phyloP scores from a whole-genome alignment of 2,113 vertebrate genomes.

The Scomber japonicus region DNA sequence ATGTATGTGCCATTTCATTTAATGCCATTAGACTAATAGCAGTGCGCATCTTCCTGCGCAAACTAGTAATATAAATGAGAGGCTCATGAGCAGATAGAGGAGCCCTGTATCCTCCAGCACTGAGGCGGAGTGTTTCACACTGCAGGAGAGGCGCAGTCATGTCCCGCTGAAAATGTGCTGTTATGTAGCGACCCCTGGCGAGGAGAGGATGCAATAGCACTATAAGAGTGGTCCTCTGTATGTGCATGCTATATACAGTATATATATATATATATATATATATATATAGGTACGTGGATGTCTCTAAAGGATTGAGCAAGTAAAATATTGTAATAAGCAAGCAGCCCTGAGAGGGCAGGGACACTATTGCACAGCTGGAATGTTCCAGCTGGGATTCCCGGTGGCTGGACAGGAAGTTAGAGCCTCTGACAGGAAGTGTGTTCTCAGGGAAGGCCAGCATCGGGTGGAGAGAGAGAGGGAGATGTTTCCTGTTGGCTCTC shows the following conservation, averaged over 20 bases:
- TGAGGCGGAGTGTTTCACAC: not conserved
- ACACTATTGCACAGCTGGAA: constrained; percentile 74
- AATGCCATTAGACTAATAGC: constrained; percentile 72
- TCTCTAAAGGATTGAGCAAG: constrained; percentile 18
- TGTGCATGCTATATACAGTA: not conserved
- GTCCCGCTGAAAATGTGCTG: constrained; percentile 61
- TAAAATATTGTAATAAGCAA: constrained; percentile 40
- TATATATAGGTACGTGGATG: not conserved
- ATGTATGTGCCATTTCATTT: constrained; percentile 69
- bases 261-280: not conserved
- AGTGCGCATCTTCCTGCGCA: constrained; percentile 16
- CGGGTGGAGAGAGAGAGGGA: constrained; percentile 58
- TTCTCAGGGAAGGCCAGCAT: constrained; percentile 72
- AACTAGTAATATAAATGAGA: constrained; percentile 48
- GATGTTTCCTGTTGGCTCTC: constrained; percentile 80
- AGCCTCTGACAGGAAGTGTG: constrained; percentile 82
- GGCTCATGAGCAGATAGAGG: constrained; percentile 18
- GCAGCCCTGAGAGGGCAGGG: constrained; percentile 31
- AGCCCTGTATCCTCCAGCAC: constrained; percentile 10
- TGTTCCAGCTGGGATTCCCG: constrained; percentile 83
- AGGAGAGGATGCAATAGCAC: not conserved
- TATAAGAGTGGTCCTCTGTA: not conserved
- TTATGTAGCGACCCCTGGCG: constrained; percentile 83
- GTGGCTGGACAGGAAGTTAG: constrained; percentile 83
- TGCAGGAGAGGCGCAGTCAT: constrained; percentile 7